Base-by-base conservation (phyloP, 1,140 invertebrate species). In the Macrostomum lignano region DNA sequence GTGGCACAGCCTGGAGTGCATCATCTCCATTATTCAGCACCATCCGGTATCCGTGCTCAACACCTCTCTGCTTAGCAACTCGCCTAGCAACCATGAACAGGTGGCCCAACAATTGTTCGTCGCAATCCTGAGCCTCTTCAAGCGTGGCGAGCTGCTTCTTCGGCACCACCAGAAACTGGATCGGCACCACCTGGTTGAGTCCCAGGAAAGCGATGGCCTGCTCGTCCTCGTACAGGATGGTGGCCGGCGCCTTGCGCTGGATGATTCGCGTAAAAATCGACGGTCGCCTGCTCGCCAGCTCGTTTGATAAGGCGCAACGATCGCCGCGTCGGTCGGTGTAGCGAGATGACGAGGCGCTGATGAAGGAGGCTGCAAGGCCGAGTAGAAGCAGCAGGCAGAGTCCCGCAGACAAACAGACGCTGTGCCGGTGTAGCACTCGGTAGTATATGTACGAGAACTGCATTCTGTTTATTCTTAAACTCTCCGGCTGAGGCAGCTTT, bases 101-200 rank as follows among this genome's bases (percentile, higher is more conserved):
- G 36, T 60, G 60, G 22, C 60, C 60, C 3, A 62, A 40, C 6
- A 62, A 11, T 48, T 57, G 39, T 35, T 49, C 42, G 43, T 55
- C 78, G 1, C 49, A 61, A 42, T 79, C 72, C 33, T 68, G 64
- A 11, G 70, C 67, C 44, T 67, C 66, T 0, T 74, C 73, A 0
- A 94, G 53, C 55, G 72, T 72, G 0, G 67, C 4, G 42, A 94
- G 86, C 1, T 70, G 68, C 52, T 84, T 88, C 25, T 71, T 68
- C 6, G 86, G 88, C 45, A 96, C 88, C 0, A 98, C 84, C 40
- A 98, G 55, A 49, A 91, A 88, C 55, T 98, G 88, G 0, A 71
- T 69, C 1, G 86, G 84, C 6, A 84, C 84, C 60, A 5, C 15
- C 9, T 5, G 26, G 9, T 17, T 28, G 15, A 28, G 19, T 15